Conservation (phyloP, 2,888 invertebrate species). For the Drosophila borealis region DNA sequence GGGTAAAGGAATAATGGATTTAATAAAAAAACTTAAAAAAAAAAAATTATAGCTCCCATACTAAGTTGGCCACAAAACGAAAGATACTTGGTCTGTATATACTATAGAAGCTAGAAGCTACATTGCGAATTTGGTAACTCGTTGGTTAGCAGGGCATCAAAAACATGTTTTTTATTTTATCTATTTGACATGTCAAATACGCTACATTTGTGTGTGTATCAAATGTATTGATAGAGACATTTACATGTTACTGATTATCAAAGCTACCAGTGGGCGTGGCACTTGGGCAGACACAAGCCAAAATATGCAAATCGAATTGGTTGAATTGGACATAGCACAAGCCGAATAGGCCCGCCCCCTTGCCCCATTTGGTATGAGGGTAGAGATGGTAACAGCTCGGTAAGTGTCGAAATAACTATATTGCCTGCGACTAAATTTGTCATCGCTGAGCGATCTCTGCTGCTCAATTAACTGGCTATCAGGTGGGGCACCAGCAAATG, state of each 20-base stretch:
- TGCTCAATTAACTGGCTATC: background rate
- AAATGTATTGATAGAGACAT: background rate
- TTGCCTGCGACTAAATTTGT: background rate
- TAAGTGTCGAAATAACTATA: background rate
- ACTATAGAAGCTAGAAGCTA: too few species aligned
- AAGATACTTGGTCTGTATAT: too few species aligned
- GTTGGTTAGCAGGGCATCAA: too few species aligned
- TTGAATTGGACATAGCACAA: background rate
- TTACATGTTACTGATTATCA: background rate
- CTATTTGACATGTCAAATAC: too few species aligned
- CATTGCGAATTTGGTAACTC: too few species aligned
- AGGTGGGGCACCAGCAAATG: background rate
- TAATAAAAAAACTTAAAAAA: too few species aligned
- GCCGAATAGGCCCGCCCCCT: background rate
- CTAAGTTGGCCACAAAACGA: too few species aligned
- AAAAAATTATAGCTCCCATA: too few species aligned
- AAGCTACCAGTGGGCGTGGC: background rate
- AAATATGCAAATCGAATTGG: constrained; percentile 7
- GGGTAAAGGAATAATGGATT: too few species aligned
- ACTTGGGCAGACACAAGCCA: background rate
- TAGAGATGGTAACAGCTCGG: background rate
- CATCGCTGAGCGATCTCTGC: background rate
- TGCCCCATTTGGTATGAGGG: background rate
- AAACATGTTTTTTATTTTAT: too few species aligned
- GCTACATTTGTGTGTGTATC: too few species aligned